phyloP scores from a whole-genome alignment of 2,113 vertebrate species.

The Bos indicus region DNA sequence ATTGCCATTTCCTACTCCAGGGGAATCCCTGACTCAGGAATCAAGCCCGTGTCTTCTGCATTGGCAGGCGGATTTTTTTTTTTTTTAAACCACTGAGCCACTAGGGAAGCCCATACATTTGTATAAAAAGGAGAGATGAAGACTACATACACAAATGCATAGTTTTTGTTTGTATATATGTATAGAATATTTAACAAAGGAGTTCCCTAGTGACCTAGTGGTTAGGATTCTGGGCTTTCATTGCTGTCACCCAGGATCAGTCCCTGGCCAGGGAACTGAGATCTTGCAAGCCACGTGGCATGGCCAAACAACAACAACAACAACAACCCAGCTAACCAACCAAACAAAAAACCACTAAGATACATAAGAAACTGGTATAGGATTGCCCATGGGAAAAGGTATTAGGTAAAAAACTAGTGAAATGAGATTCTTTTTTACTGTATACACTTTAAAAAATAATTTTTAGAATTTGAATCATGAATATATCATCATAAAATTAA shows the following conservation, averaged over 20 bases:
- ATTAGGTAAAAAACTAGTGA: neutral
- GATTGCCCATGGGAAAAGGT: neutral
- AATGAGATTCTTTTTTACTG: neutral
- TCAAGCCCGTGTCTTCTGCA: neutral
- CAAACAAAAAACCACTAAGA: neutral
- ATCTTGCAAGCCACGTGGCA: neutral
- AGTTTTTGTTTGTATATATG: neutral
- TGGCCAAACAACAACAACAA: neutral
- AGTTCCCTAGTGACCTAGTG: neutral
- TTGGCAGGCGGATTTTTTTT: neutral
- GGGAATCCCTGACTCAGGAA: neutral
- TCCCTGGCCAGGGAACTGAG: neutral
- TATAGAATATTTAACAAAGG: conserved; percentile 3
- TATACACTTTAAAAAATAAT: neutral
- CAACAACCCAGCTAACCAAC: neutral
- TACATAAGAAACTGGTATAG: neutral
- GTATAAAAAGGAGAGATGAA: conserved; percentile 19
- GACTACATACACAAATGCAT: neutral
- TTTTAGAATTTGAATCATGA: conserved; percentile 14
- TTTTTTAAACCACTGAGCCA: neutral
- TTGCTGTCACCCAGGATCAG: neutral
- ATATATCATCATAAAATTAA: conserved; percentile 27
- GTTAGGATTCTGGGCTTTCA: neutral
- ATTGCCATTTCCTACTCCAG: neutral
- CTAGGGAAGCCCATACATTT: neutral